Conservation (phyloP, 2,797 vertebrate species). For the Micrastur ruficollis region DNA sequence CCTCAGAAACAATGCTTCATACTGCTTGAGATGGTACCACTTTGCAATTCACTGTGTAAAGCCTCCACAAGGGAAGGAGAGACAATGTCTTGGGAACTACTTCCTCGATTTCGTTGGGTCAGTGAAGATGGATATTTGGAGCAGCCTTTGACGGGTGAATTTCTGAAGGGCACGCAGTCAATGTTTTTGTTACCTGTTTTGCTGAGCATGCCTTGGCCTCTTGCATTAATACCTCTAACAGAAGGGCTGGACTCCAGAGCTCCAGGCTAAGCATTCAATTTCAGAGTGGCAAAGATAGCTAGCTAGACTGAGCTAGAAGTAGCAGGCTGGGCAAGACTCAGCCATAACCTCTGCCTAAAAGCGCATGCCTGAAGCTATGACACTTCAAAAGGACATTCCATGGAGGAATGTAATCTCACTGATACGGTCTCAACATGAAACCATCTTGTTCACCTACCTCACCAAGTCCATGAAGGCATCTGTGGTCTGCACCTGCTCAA, state of each 20-base stretch:
- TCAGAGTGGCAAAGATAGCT: background rate
- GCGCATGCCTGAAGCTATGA: background rate
- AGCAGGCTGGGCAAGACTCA: background rate
- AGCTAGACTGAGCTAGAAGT: background rate
- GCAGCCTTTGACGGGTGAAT: background rate
- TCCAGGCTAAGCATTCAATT: background rate
- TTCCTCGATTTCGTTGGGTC: background rate
- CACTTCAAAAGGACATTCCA: background rate
- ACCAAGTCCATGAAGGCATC: constrained; percentile 96
- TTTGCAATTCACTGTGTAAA: background rate
- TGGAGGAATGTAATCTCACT: background rate
- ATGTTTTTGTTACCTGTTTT: background rate
- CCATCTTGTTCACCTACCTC: constrained; percentile 72
- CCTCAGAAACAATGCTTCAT: background rate
- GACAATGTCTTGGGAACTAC: background rate
- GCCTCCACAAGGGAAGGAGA: background rate
- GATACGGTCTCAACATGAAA: background rate
- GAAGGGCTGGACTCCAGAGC: background rate
- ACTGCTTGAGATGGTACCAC: background rate
- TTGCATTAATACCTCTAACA: background rate
- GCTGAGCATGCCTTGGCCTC: background rate
- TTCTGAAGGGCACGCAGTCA: background rate
- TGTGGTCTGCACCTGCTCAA: constrained; percentile 87
- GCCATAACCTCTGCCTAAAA: background rate
- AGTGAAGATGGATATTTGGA: background rate